phyloP scores from a whole-genome alignment of 2,797 vertebrate species.

The Poecilia velifera region DNA sequence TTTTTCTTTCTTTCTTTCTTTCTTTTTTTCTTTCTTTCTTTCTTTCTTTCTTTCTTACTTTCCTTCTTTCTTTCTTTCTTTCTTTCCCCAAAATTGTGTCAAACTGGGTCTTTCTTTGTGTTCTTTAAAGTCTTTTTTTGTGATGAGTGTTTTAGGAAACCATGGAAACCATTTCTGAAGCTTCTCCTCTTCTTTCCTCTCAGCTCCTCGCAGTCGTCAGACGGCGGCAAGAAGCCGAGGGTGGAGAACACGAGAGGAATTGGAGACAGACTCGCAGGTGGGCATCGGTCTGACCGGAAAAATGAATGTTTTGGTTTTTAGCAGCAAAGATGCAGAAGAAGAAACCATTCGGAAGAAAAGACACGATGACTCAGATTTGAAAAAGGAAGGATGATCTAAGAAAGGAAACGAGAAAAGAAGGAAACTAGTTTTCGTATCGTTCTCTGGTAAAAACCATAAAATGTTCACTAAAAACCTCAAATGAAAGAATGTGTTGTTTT shows the following conservation, averaged over 20 bases:
- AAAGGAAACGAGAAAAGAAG: no score
- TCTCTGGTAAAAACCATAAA: not conserved
- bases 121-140: not conserved
- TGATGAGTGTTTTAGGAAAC: not conserved
- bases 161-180: not conserved
- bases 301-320: not conserved
- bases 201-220: conserved; percentile 91
- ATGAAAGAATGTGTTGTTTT: not conserved
- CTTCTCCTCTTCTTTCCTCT: conserved; percentile 31
- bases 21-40: no score
- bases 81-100: not conserved
- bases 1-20: not conserved
- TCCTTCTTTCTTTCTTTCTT: not conserved
- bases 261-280: conserved; percentile 86
- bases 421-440: not conserved
- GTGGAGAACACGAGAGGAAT: conserved; percentile 81
- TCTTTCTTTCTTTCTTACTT: no score
- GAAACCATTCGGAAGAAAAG: no score
- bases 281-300: conserved; percentile 45
- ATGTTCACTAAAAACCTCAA: not conserved
- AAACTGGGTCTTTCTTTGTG: not conserved
- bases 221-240: conserved; percentile 92
- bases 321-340: no score
- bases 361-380: no score
- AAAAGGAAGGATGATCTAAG: no score